These are phyloP conservation scores for Mola mola DNA, from an alignment of 2,113 vertebrate genomes.

Conservation along the genomic window DNA sequence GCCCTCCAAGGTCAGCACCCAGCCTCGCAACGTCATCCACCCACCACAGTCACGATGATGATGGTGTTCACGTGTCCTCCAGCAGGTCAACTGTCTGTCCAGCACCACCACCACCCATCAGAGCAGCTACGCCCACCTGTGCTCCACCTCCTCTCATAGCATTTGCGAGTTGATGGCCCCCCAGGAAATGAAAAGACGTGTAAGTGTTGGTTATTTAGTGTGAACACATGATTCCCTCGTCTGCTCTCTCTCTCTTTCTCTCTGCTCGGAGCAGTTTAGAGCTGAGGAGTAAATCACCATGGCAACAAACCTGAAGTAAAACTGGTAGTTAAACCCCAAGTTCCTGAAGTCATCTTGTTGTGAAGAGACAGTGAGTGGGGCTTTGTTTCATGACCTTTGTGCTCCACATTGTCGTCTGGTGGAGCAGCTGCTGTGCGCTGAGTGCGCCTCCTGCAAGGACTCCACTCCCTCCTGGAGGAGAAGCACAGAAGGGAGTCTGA, in stretches of 20 bases:
- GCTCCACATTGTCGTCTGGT: background rate
- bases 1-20: slow-evolving; percentile 12
- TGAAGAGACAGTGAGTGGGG: too few relatives aligned
- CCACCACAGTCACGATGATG: background rate
- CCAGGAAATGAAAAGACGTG: background rate
- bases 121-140: background rate
- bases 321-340: too few relatives aligned
- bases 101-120: slow-evolving; percentile 3
- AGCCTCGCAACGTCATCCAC: background rate
- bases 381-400: too few relatives aligned
- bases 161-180: slow-evolving; percentile 1
- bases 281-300: too few relatives aligned
- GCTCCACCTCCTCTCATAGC: slow-evolving; percentile 33
- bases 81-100: slow-evolving; percentile 14
- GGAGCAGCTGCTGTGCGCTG: slow-evolving; percentile 18
- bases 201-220: too few relatives aligned
- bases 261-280: too few relatives aligned
- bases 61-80: background rate
- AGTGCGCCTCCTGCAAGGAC: slow-evolving; percentile 44
- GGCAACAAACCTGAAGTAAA: too few relatives aligned
- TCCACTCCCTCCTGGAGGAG: slow-evolving; percentile 72
- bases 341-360: too few relatives aligned
- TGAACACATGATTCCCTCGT: too few relatives aligned
- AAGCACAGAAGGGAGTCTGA: slow-evolving; percentile 80
- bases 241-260: too few relatives aligned